Conservation (phyloP, 2,888 invertebrate genomes). For the Ochropleura leucogaster region DNA sequence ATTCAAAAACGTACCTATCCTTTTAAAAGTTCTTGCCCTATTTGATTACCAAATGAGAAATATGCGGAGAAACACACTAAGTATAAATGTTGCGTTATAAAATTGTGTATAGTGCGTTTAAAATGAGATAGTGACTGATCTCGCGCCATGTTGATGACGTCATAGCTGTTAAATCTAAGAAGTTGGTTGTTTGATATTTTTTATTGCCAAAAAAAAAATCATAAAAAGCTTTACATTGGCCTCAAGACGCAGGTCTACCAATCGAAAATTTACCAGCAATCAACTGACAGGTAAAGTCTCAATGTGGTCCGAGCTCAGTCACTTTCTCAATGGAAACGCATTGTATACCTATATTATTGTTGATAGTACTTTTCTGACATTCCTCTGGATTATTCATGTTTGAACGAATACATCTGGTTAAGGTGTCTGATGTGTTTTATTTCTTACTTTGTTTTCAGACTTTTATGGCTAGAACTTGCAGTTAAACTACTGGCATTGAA, state of each 20-base stretch:
- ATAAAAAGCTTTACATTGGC: too few relatives aligned
- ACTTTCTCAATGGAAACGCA: too few relatives aligned
- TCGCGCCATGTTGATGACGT: too few relatives aligned
- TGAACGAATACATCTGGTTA: slow-evolving; percentile 81
- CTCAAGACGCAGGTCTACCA: too few relatives aligned
- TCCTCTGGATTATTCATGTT: slow-evolving; percentile 84
- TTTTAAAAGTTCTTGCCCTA: not conserved
- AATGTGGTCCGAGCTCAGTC: too few relatives aligned
- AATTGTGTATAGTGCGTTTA: slow-evolving; percentile 35
- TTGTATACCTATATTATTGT: slow-evolving; percentile 68
- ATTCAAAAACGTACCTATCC: not conserved
- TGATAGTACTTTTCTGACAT: slow-evolving; percentile 79
- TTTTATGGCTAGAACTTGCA: not conserved
- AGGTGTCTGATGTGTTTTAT: slow-evolving; percentile 67
- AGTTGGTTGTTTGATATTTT: too few relatives aligned
- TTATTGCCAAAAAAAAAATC: too few relatives aligned
- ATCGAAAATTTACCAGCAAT: too few relatives aligned
- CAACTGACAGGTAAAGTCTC: too few relatives aligned
- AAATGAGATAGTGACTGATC: too few relatives aligned
- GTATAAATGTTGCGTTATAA: slow-evolving; percentile 71
- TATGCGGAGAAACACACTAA: not conserved
- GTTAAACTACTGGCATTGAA: not conserved
- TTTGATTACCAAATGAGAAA: slow-evolving; percentile 20
- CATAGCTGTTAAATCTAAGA: too few relatives aligned
- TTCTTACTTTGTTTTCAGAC: slow-evolving; percentile 22